A percentile compares a stretch with the other conserved stretches of the same genome.
Evolutionary conservation across 1,140 invertebrate genomes (phyloP).

Genomic region (Anoplolepis gracilipes): DNA sequence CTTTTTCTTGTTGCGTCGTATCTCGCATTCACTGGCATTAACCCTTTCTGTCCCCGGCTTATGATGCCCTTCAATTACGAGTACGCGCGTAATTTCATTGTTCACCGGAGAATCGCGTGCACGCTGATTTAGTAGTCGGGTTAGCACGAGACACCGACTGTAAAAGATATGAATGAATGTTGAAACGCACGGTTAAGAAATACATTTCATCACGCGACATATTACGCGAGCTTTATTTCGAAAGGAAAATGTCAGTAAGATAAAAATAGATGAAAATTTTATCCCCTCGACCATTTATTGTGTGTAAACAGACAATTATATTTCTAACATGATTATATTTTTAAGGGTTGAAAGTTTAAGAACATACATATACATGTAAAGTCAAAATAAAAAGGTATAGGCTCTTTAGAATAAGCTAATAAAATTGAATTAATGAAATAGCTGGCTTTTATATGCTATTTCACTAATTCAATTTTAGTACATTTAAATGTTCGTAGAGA

Average conservation of each 20-base stretch:
- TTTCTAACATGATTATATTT: background rate
- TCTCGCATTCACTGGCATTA: constrained; percentile 14
- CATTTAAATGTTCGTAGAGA: no score
- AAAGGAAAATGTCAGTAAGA: background rate
- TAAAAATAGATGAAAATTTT: background rate
- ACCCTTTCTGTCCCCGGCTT: background rate
- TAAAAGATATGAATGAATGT: constrained; percentile 33
- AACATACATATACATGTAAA: no score
- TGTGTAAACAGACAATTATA: no score
- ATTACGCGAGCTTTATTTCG: constrained; percentile 9
- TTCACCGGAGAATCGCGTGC: constrained; percentile 10
- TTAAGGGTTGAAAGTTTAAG: no score
- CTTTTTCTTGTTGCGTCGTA: constrained; percentile 41
- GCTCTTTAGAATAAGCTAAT: no score
- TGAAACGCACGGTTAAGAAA: constrained; percentile 16
- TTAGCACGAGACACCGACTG: constrained; percentile 31
- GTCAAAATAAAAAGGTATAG: no score
- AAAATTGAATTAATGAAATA: no score
- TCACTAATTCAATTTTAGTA: no score
- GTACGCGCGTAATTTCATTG: constrained; percentile 6
- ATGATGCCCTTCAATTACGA: background rate
- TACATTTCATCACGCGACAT: background rate
- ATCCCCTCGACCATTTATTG: no score
- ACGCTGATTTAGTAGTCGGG: constrained; percentile 21
- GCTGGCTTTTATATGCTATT: no score